A percentile compares a stretch with the other conserved stretches of the same genome.
Evolutionary conservation across 2,888 invertebrate genomes (phyloP).

Genomic region (Dexiosoma caninum): DNA sequence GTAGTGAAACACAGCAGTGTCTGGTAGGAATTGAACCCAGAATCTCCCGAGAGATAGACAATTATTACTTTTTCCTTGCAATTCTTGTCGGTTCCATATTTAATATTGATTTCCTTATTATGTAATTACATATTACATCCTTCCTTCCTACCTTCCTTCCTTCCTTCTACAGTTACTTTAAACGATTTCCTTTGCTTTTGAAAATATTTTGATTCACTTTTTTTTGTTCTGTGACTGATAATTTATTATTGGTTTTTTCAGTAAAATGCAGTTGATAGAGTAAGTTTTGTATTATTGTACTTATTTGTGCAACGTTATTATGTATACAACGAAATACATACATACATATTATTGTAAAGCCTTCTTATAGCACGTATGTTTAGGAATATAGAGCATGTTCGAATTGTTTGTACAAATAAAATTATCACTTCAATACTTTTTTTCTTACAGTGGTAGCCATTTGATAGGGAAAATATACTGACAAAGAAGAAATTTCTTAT

Average conservation of each 20-base stretch:
- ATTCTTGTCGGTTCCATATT: too few species aligned
- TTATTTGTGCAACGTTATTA: neutral
- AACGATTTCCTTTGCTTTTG: neutral
- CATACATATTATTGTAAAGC: neutral
- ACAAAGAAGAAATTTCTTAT: too few species aligned
- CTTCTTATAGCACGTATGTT: conserved; percentile 2
- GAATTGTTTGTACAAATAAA: conserved; percentile 17
- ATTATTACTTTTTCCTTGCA: too few species aligned
- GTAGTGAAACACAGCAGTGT: too few species aligned
- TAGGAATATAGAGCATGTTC: conserved; percentile 53
- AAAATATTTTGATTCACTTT: neutral
- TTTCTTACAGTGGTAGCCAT: neutral
- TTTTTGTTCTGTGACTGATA: too few species aligned
- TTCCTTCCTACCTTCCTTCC: too few species aligned
- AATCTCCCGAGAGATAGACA: too few species aligned
- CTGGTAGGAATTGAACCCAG: too few species aligned
- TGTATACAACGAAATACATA: neutral
- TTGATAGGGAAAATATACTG: neutral
- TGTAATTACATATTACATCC: too few species aligned
- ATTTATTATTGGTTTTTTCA: conserved; percentile 67
- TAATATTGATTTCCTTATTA: too few species aligned
- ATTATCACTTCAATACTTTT: conserved; percentile 26
- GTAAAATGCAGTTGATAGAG: conserved; percentile 63
- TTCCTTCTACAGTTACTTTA: too few species aligned
- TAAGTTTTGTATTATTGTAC: neutral